Evolutionary conservation across 2,888 invertebrate genomes (phyloP), one percentile per base, ranked within the genome.

Genomic region (Hydroisotoma schaefferi): DNA sequence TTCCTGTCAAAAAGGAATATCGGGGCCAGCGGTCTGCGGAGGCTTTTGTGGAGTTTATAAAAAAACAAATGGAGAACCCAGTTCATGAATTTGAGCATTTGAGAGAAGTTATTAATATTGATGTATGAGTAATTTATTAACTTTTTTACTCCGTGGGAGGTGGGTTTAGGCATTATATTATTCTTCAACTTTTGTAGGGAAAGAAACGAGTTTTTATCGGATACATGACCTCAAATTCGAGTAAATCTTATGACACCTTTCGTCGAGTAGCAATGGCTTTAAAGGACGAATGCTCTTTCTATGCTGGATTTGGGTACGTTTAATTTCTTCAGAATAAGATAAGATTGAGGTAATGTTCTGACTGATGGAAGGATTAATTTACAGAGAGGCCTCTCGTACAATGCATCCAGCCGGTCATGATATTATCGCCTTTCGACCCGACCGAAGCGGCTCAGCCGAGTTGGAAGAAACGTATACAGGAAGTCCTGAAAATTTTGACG

Each of bases 251-350:
- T 77, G 82, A 86, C 69, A 83, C 84, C 53, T 87, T 92, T 75
- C 82, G 89, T 51, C 83, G 85, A 74, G 88, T 90, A 4, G 92
- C 97, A 0, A 86, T 86, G 5, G 88, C 88, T 75, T 81, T 97
- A 8, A 89, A 97, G 75, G 94, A 99, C 75, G 98, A 99, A 75
- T 99, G 99, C 75, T 84, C 87, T 66, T 99, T 99, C 76, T 88
- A 90, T 77, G 89, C 86, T 74, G 94, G 93, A 1, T 88, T 94
- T 78, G 97, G 94, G 79, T 80, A 75, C 74, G 74, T 67, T 38
- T 57, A 22, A 33, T n/a, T 56, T 26, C 27, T 18, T 25, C 23
- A 18, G 26, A 49, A 18, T 22, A 8, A 29, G 18, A 3, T 10
- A 18, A 43, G 25, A 20, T 46, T 20, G 15, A 8, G 12, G 23